Base-by-base conservation (phyloP, 2,888 invertebrate species). In the Rhamnusium bicolor region DNA sequence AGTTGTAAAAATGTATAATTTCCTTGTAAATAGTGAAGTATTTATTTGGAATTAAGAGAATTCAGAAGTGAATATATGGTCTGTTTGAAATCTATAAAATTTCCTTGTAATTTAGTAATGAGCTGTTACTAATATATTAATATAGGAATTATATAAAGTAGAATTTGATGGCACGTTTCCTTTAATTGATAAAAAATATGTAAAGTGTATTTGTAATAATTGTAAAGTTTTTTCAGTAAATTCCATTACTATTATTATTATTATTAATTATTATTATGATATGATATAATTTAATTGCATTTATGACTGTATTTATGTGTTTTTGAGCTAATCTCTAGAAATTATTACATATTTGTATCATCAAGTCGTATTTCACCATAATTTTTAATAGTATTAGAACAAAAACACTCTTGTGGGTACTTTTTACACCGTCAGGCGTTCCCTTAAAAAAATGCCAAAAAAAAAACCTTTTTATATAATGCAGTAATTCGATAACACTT, bases 211-310 rank as follows among this genome's bases (percentile, higher is more conserved):
- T 81, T 85, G 81, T 84, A 85, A 82, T 84, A 82, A 83, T 82
- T 85, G 85, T 86, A 86, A 85, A 86, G 85, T 83, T 83, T 82
- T 81, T 82, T 81, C 83, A 79, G 78, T 82, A 82, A 82, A 84
- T 84, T 84, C 83, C 83, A 82, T 82, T 81, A 79, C 7, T 66
- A 71, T 67, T 81, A 79, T 79, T 72, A 79, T 78, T 75, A 76
- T 78, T 79, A 79, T 72, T 76, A 71, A 69, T 74, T 77, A 76
- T 81, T 79, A 79, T 77, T 76, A 71, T 72, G 71, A 76, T 70
- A 65, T 72, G 72, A 73, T 76, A 76, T 78, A 73, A 73, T 76
- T 82, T 80, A 73, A 80, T 80, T 82, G 84, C 85, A 86, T 85
- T 85, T 84, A 84, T 85, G 83, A 84, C 82, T 84, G 83, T 84